Percentiles rank a stretch among this genome's conserved stretches.
phyloP scores from a whole-genome alignment of 2,888 invertebrate species.

The Scaptomyza reducta region DNA sequence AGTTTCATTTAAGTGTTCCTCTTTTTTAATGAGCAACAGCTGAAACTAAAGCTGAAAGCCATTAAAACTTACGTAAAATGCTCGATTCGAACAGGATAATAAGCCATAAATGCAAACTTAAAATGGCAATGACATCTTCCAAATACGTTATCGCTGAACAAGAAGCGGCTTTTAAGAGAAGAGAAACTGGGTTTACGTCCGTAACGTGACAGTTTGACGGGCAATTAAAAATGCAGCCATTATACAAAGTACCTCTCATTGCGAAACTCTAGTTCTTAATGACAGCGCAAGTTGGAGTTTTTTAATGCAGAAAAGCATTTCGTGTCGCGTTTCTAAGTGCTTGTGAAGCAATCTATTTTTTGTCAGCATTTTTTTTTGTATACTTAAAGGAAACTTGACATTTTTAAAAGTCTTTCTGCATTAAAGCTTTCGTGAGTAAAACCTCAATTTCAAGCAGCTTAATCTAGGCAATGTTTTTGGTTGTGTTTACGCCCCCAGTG shows the following conservation, averaged over 20 bases:
- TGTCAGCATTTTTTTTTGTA: background rate
- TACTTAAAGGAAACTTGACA: background rate
- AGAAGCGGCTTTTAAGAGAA: background rate
- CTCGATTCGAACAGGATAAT: constrained; percentile 39
- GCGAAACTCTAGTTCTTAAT: constrained; percentile 5
- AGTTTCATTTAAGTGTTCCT: constrained; percentile 28
- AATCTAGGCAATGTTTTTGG: constrained; percentile 3
- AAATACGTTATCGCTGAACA: background rate
- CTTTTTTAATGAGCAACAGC: constrained; percentile 28
- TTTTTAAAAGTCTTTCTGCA: background rate
- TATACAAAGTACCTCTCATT: constrained; percentile 34
- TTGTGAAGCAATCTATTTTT: constrained; percentile 2
- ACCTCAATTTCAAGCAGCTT: background rate
- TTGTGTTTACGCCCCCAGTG: background rate
- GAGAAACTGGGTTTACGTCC: background rate
- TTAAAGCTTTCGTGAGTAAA: background rate
- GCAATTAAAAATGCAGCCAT: constrained; percentile 54
- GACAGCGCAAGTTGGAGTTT: constrained; percentile 1
- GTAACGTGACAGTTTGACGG: constrained; percentile 28
- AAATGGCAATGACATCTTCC: constrained; percentile 6
- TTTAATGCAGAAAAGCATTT: background rate
- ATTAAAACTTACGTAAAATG: constrained; percentile 22
- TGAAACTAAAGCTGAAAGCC: constrained; percentile 14
- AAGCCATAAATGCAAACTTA: constrained; percentile 50
- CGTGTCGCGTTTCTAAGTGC: constrained; percentile 10